phyloP scores from a whole-genome alignment of 64 coral and sea anemone species.

The Montipora sp. region DNA sequence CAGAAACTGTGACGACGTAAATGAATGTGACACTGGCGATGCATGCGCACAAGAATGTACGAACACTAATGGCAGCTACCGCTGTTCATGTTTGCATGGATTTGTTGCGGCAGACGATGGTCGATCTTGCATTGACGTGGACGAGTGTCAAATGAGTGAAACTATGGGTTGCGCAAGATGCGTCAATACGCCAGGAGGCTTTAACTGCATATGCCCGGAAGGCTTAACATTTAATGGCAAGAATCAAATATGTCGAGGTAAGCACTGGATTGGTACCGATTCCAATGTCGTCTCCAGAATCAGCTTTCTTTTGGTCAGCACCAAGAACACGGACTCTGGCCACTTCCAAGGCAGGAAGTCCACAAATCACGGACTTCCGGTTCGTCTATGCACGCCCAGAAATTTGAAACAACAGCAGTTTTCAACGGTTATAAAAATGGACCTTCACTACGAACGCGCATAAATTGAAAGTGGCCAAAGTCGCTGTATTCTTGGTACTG shows the following conservation, averaged over 20 bases:
- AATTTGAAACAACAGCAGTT: too few species aligned
- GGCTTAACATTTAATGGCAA: slow-evolving; percentile 59
- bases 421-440: too few species aligned
- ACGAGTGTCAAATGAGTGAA: slow-evolving; percentile 60
- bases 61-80: slow-evolving; percentile 63
- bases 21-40: slow-evolving; percentile 50
- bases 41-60: slow-evolving; percentile 64
- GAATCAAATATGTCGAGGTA: slow-evolving; percentile 51
- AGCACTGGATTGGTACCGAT: background rate
- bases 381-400: too few species aligned
- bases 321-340: too few species aligned
- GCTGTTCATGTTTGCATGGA: slow-evolving; percentile 61
- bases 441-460: too few species aligned
- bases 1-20: slow-evolving; percentile 65
- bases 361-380: too few species aligned
- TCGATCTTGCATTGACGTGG: slow-evolving; percentile 59
- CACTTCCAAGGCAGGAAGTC: too few species aligned
- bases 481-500: too few species aligned
- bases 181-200: slow-evolving; percentile 60
- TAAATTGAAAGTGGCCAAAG: too few species aligned
- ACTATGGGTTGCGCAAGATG: slow-evolving; percentile 42
- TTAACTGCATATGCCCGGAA: slow-evolving; percentile 55
- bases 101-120: slow-evolving; percentile 34
- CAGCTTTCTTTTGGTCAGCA: too few species aligned
- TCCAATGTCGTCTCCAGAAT: too few species aligned